Conservation (phyloP, 2,113 vertebrate genomes). For the Chaetodon auriga region DNA sequence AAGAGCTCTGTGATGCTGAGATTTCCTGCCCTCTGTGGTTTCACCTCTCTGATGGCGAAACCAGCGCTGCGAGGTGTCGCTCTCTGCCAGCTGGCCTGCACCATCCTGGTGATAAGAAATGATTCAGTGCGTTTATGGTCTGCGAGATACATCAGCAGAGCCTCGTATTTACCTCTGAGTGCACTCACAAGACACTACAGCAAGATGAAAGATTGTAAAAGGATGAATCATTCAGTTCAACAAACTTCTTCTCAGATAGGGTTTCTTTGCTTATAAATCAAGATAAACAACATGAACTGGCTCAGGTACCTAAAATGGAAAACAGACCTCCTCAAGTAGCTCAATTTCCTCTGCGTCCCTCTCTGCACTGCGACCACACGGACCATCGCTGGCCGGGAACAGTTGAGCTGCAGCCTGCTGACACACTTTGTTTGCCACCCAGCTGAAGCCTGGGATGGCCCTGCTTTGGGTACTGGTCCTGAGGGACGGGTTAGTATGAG, state of each 20-base stretch:
- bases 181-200: background rate
- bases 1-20: slow-evolving; percentile 58
- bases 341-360: slow-evolving; percentile 82
- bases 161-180: background rate
- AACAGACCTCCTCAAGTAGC: slow-evolving; percentile 76
- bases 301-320: slow-evolving; percentile 1
- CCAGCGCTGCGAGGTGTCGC: background rate
- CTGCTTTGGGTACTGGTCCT: slow-evolving; percentile 78
- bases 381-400: slow-evolving; percentile 70
- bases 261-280: background rate
- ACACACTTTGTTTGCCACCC: slow-evolving; percentile 79
- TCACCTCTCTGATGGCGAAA: slow-evolving; percentile 61
- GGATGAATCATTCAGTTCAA: background rate
- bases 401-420: slow-evolving; percentile 65
- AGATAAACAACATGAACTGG: slow-evolving; percentile 4
- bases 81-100: slow-evolving; percentile 76
- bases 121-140: slow-evolving; percentile 18
- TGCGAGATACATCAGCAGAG: background rate
- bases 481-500: slow-evolving; percentile 79
- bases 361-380: slow-evolving; percentile 74
- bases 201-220: background rate
- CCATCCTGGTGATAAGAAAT: slow-evolving; percentile 72
- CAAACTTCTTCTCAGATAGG: background rate
- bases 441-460: slow-evolving; percentile 77
- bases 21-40: slow-evolving; percentile 74